These are phyloP conservation scores for Eurypyga helias DNA, from an alignment of 2,113 vertebrate species.

Conservation along the genomic window DNA sequence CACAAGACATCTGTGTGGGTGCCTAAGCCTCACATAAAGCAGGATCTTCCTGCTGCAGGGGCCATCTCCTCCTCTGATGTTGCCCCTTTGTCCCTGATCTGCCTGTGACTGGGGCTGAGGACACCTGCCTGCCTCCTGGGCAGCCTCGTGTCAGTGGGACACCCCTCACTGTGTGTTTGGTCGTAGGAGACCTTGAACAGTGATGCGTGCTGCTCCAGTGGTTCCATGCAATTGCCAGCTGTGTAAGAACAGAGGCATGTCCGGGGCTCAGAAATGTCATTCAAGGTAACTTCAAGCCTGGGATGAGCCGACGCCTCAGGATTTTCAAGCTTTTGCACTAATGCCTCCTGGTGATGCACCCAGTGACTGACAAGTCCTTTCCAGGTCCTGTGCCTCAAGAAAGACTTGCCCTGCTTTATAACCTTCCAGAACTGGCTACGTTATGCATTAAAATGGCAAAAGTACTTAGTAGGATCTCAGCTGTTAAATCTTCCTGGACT, in stretches of 20 bases:
- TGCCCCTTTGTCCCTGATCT: neutral
- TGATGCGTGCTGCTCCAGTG: fast-evolving
- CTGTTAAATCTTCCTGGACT: neutral
- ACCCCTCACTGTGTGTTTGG: neutral
- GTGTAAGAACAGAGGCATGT: neutral
- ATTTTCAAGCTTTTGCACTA: neutral
- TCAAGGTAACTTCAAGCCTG: neutral
- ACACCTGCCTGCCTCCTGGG: neutral
- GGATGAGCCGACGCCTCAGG: neutral
- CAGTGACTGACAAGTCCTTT: neutral
- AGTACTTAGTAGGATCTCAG: neutral
- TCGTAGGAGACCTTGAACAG: neutral
- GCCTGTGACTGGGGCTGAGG: fast-evolving
- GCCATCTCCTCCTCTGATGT: neutral
- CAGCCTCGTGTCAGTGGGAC: neutral
- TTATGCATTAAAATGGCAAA: neutral
- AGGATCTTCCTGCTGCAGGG: fast-evolving
- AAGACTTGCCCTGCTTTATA: neutral
- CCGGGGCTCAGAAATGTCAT: neutral
- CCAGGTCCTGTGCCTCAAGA: neutral
- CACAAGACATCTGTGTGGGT: too few species aligned
- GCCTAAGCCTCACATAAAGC: neutral
- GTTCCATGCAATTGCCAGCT: neutral
- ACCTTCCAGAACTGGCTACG: neutral
- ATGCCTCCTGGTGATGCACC: neutral